phyloP scores from a whole-genome alignment of 37 sponge, comb jelly and placozoan species.

The Crambe crambe region DNA sequence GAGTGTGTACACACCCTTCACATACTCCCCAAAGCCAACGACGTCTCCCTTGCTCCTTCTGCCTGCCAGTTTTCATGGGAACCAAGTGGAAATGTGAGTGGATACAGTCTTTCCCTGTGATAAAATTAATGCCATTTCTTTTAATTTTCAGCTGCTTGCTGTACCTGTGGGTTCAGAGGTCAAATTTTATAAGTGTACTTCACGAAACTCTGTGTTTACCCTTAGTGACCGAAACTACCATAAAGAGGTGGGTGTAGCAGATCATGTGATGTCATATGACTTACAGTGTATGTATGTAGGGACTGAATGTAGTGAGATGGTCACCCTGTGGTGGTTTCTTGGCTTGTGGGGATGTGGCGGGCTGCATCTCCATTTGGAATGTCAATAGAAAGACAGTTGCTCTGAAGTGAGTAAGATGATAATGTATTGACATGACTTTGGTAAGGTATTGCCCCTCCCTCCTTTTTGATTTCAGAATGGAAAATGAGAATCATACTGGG shows the following conservation, averaged over 20 bases:
- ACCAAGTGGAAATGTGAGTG: conserved; percentile 52
- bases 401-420: neutral
- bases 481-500: conserved; percentile 47
- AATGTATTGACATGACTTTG: neutral
- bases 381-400: neutral
- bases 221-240: conserved; percentile 43
- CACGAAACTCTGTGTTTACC: conserved; percentile 36
- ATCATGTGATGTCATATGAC: too few relatives aligned
- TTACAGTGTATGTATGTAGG: conserved; percentile 23
- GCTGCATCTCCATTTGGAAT: conserved; percentile 49
- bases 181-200: conserved; percentile 28
- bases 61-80: conserved; percentile 70
- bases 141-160: conserved; percentile 51
- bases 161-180: conserved; percentile 60
- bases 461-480: neutral
- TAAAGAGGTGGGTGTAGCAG: conserved; percentile 5
- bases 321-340: conserved; percentile 51
- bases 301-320: conserved; percentile 61
- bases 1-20: conserved; percentile 40
- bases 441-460: neutral
- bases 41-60: conserved; percentile 27
- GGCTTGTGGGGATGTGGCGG: conserved; percentile 56
- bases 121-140: neutral
- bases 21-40: conserved; percentile 56
- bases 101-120: neutral